A percentile compares a stretch with the other conserved stretches of the same genome.
phyloP scores from a whole-genome alignment of 2,797 vertebrate genomes.

The Syncerus caffer region DNA sequence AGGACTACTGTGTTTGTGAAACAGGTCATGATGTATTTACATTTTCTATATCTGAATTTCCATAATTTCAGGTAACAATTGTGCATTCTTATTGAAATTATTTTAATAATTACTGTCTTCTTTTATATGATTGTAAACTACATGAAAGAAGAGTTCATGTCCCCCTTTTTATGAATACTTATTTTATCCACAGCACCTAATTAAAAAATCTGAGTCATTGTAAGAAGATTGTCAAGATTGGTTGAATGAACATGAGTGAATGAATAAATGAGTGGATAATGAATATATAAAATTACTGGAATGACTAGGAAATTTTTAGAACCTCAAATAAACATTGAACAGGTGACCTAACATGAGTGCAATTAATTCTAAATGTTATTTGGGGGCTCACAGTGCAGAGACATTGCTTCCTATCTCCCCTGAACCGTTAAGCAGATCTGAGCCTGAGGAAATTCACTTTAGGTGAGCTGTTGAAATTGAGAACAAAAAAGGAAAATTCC shows the following conservation, averaged over 20 bases:
- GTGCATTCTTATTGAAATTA: background rate
- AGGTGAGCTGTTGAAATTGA: background rate
- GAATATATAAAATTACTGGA: background rate
- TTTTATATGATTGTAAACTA: background rate
- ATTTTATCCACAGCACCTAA: background rate
- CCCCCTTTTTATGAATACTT: background rate
- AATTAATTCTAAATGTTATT: background rate
- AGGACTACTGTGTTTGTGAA: background rate
- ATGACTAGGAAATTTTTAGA: background rate
- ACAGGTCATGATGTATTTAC: background rate
- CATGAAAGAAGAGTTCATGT: background rate
- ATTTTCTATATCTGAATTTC: background rate
- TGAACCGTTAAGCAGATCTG: background rate
- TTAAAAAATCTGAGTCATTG: background rate
- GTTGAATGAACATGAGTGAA: background rate
- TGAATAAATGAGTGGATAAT: background rate
- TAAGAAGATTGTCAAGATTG: background rate
- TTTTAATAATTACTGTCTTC: background rate
- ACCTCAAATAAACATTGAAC: background rate
- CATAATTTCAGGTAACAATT: background rate
- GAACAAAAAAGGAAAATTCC: background rate
- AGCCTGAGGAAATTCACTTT: background rate
- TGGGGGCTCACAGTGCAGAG: background rate
- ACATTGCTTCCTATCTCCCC: background rate
- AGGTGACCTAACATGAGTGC: background rate